Base-by-base conservation (phyloP, 2,113 vertebrate species). In the Grallaria varia region DNA sequence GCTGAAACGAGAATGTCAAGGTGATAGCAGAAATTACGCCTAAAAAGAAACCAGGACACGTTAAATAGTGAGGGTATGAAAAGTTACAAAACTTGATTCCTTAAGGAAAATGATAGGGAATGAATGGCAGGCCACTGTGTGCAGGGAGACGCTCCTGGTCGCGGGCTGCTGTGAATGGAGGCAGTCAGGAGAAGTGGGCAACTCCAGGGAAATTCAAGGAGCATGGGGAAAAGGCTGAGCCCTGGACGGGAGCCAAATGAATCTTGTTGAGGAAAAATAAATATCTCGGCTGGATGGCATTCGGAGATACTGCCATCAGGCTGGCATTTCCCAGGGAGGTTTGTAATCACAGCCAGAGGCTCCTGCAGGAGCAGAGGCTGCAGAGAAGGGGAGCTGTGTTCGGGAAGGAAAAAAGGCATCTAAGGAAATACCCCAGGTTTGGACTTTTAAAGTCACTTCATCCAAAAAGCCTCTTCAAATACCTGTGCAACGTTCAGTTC, bases 211-310 rank as follows among this genome's bases (percentile, higher is more conserved):
- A 83, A 81, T 55, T 40, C 50, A 39, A 9, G 30, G 55, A 93
- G 28, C 14, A 18, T 13, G 15, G 55, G 89, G 21, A 59, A 91
- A 80, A 94, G 68, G 58, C 40, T 9, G 68, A 84, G 62, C 80
- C 71, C 47, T 88, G 89, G 45, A 45, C 2, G 10, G 45, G 56
- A 74, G 66, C 76, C 95, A 95, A 59, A 77, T 62, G 87, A 76
- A 92, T 40, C 84, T 90, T 37, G 45, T 82, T 42, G 80, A 94
- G 93, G 91, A 77, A 93, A 95, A 96, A 79, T 50, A 93, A 97
- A 96, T 94, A 72, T 33, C 84, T 63, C 55, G 73, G 35, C 47
- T 81, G 68, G 68, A 31, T 74, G 84, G 75, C 88, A 83, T 91
- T 84, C 89, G 79, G 85, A 95, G 89, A 69, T 79, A 25, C n/a